Evolutionary conservation across 2,888 invertebrate species (phyloP).

Genomic region (Apamea anceps): DNA sequence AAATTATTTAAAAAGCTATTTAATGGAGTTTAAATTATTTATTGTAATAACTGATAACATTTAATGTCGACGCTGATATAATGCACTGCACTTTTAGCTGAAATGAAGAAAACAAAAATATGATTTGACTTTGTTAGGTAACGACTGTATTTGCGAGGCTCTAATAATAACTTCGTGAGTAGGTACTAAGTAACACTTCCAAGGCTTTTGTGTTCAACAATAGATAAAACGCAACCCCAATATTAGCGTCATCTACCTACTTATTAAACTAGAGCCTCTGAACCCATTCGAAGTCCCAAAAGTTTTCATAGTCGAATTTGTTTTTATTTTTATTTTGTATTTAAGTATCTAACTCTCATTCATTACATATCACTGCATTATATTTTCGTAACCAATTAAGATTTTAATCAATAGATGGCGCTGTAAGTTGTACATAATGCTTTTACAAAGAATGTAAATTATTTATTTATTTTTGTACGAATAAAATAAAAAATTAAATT

Average conservation of each 20-base stretch:
- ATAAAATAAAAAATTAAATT: conserved; percentile 72
- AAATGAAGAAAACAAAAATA: conserved; percentile 19
- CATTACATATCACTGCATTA: conserved; percentile 33
- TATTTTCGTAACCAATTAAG: conserved; percentile 68
- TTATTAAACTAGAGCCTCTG: not conserved
- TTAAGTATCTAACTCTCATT: not conserved
- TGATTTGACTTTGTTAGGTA: conserved; percentile 1
- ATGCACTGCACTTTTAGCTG: conserved; percentile 29
- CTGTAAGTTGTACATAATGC: conserved; percentile 87
- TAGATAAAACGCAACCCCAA: not conserved
- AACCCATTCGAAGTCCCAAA: not conserved
- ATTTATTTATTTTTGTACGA: conserved; percentile 86
- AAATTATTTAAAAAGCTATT: conserved; percentile 58
- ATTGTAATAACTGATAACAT: conserved; percentile 31
- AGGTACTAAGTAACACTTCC: not conserved
- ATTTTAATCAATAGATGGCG: conserved; percentile 75
- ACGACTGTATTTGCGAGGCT: not conserved
- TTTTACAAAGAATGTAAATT: conserved; percentile 84
- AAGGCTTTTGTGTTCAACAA: not conserved
- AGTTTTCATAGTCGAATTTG: not conserved
- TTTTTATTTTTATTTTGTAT: not conserved
- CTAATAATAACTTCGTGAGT: not conserved
- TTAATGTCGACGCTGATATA: conserved; percentile 29
- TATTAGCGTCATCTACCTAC: not conserved
- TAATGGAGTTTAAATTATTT: conserved; percentile 61